Percentiles rank a stretch among this genome's conserved stretches.
Evolutionary conservation across 2,113 vertebrate species (phyloP).

Genomic region (Lepisosteus osseus): DNA sequence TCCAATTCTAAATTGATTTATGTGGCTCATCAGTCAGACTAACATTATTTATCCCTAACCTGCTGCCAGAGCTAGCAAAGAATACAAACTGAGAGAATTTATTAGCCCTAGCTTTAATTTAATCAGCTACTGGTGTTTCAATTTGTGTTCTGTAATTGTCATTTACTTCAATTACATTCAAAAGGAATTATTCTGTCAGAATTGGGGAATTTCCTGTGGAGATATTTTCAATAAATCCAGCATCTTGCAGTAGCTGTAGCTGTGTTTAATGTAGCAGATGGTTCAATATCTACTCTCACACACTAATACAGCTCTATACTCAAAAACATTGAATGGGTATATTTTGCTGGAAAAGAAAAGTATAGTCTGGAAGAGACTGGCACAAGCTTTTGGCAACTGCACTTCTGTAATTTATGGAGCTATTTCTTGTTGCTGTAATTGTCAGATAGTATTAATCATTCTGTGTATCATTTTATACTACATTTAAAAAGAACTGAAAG

Average conservation of each 20-base stretch:
- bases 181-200: too few relatives aligned
- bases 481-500: too few relatives aligned
- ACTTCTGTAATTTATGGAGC: too few relatives aligned
- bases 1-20: slow-evolving; percentile 51
- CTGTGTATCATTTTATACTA: too few relatives aligned
- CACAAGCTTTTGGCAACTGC: too few relatives aligned
- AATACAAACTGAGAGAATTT: slow-evolving; percentile 54
- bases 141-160: slow-evolving; percentile 58
- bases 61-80: slow-evolving; percentile 46
- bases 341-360: too few relatives aligned
- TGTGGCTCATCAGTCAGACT: slow-evolving; percentile 60
- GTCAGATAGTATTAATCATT: too few relatives aligned
- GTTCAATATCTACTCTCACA: too few relatives aligned
- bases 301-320: too few relatives aligned
- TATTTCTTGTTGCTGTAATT: too few relatives aligned
- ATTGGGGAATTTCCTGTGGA: background rate
- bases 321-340: too few relatives aligned
- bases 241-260: background rate
- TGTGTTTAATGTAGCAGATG: background rate
- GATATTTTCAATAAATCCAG: background rate
- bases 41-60: slow-evolving; percentile 50
- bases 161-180: slow-evolving; percentile 44
- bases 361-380: too few relatives aligned
- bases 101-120: slow-evolving; percentile 60
- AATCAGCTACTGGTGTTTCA: slow-evolving; percentile 59